A percentile compares a stretch with the other conserved stretches of the same genome.
phyloP scores from a whole-genome alignment of 2,888 invertebrate genomes.

The Lithophane semibrunnea region DNA sequence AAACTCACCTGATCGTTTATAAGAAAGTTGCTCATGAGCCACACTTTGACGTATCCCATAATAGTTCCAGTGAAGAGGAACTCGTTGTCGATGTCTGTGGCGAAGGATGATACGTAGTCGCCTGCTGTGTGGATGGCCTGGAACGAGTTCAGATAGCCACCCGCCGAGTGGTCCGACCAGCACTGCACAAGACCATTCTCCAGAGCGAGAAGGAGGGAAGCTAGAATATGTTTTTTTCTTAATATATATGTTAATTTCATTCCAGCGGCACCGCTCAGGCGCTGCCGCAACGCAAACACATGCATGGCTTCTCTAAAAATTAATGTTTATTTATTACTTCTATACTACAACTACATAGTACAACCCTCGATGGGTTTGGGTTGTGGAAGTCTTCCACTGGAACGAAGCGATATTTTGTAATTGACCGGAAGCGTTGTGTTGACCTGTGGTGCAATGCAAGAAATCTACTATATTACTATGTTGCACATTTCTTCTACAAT shows the following conservation, averaged over 20 bases:
- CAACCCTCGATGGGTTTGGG: not conserved
- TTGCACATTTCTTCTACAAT: too few species aligned
- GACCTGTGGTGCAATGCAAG: not conserved
- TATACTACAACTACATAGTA: not conserved
- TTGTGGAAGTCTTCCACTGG: not conserved
- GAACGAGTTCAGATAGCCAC: conserved; percentile 93
- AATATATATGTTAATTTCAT: not conserved
- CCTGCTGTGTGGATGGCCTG: conserved; percentile 92
- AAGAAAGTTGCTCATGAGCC: conserved; percentile 93
- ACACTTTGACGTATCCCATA: conserved; percentile 94
- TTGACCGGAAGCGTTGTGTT: not conserved
- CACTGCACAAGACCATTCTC: conserved; percentile 94
- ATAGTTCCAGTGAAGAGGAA: conserved; percentile 94
- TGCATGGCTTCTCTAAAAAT: not conserved
- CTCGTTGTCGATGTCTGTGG: conserved; percentile 93
- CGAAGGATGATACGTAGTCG: conserved; percentile 92
- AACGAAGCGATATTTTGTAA: not conserved
- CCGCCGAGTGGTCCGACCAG: conserved; percentile 95
- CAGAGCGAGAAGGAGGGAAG: conserved; percentile 93
- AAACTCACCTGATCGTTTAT: conserved; percentile 79
- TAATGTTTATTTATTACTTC: not conserved
- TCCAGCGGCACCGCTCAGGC: not conserved
- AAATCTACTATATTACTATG: too few species aligned
- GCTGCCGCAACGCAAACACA: not conserved
- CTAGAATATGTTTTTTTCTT: conserved; percentile 72